A percentile compares a stretch with the other conserved stretches of the same genome.
Evolutionary conservation across 2,888 invertebrate species (phyloP).

Genomic region (Drosophila phalerata): DNA sequence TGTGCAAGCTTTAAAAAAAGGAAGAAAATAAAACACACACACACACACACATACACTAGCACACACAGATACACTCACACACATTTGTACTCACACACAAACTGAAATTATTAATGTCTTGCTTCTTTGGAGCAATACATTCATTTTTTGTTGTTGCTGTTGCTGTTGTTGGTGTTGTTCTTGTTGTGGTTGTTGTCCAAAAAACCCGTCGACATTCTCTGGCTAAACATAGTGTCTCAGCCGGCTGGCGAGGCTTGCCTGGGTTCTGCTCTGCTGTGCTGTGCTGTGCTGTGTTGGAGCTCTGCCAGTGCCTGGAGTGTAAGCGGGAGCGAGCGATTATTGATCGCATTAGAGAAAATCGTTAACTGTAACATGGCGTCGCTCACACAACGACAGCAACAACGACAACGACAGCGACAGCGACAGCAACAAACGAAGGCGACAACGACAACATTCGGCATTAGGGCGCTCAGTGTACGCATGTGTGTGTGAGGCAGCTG

Average conservation of each 20-base stretch:
- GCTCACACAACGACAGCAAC: constrained; percentile 56
- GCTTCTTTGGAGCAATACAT: constrained; percentile 68
- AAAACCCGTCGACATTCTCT: constrained; percentile 69
- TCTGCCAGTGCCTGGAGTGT: constrained; percentile 31
- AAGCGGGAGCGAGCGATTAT: constrained; percentile 74
- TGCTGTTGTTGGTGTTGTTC: constrained; percentile 50
- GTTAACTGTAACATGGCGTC: constrained; percentile 82
- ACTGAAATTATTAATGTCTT: constrained; percentile 69
- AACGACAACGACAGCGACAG: constrained; percentile 5
- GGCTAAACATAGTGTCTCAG: constrained; percentile 69
- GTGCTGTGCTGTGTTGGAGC: constrained; percentile 21
- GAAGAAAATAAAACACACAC: constrained; percentile 44
- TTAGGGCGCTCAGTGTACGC: constrained; percentile 42
- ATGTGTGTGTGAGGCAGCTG: constrained; percentile 37
- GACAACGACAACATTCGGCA: constrained; percentile 31
- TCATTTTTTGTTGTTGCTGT: constrained; percentile 56
- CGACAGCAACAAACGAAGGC: constrained; percentile 12
- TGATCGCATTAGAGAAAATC: constrained; percentile 82
- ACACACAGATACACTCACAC: constrained; percentile 12
- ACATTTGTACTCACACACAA: constrained; percentile 16
- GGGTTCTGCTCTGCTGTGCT: too few species aligned
- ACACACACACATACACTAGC: constrained; percentile 25
- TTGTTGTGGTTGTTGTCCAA: constrained; percentile 31
- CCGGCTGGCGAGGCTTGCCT: constrained; percentile 20
- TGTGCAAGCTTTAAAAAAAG: constrained; percentile 68